Percentiles rank a stretch among this genome's conserved stretches.
Evolutionary conservation across 1,140 invertebrate species (phyloP).

Genomic region (Calosoma granatense): DNA sequence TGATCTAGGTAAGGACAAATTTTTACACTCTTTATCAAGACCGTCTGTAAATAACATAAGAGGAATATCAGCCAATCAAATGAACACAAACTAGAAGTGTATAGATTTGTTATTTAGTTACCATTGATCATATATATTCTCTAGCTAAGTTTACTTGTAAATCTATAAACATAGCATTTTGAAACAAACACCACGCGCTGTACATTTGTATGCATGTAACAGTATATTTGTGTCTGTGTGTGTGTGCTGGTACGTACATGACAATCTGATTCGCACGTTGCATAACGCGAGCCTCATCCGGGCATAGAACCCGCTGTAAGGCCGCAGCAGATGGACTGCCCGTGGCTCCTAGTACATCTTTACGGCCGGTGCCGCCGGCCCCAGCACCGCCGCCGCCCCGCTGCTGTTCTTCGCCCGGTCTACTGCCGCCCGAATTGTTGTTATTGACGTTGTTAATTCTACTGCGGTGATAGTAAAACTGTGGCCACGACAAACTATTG

Average conservation of each 20-base stretch:
- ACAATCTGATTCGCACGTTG: slow-evolving; percentile 74
- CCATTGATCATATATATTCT: no score
- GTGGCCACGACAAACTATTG: slow-evolving; percentile 31
- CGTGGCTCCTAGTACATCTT: slow-evolving; percentile 19
- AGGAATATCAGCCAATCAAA: no score
- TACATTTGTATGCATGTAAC: no score
- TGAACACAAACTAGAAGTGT: no score
- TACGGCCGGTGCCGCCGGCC: slow-evolving; percentile 18
- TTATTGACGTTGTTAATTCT: slow-evolving; percentile 8
- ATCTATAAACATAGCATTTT: not conserved
- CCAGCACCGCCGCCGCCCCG: slow-evolving; percentile 6
- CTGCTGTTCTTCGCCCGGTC: not conserved
- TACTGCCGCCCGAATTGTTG: slow-evolving; percentile 8
- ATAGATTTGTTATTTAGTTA: no score
- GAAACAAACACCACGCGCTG: no score
- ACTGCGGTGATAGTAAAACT: slow-evolving; percentile 16
- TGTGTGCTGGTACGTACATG: slow-evolving; percentile 53
- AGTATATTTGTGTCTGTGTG: not conserved
- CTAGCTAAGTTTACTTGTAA: no score
- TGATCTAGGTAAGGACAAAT: no score
- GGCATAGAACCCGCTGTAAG: slow-evolving; percentile 46
- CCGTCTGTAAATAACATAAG: no score
- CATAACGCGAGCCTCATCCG: slow-evolving; percentile 65
- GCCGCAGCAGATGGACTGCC: slow-evolving; percentile 24
- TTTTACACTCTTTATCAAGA: no score